Evolutionary conservation across 2,888 invertebrate genomes (phyloP).

Genomic region (Euproctis similis): DNA sequence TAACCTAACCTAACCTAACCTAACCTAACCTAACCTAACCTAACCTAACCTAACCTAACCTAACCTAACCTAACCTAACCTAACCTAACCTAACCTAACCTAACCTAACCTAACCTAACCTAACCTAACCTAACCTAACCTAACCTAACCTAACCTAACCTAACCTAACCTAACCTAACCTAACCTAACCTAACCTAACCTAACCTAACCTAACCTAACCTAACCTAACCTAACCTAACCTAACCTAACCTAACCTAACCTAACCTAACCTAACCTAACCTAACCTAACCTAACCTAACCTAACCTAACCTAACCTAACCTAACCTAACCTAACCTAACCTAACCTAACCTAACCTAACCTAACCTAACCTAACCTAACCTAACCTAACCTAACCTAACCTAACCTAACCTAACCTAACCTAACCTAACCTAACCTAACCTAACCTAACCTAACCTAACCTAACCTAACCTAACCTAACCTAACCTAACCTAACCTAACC

Average conservation of each 20-base stretch:
- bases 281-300: conserved; percentile 18
- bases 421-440: conserved; percentile 4
- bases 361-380: conserved; percentile 10
- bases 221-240: conserved; percentile 13
- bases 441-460: conserved; percentile 12
- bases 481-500: conserved; percentile 17
- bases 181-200: conserved; percentile 13
- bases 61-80: conserved; percentile 11
- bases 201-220: conserved; percentile 17
- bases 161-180: conserved; percentile 12
- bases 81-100: conserved; percentile 10
- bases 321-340: conserved; percentile 17
- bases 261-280: no score
- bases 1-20: conserved; percentile 5
- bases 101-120: conserved; percentile 10
- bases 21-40: conserved; percentile 13
- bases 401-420: no score
- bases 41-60: no score
- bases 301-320: conserved; percentile 17
- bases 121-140: conserved; percentile 10
- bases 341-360: conserved; percentile 17
- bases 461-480: conserved; percentile 17
- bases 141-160: conserved; percentile 13
- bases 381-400: no score
- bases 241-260: conserved; percentile 15